Conservation (phyloP, 2,888 invertebrate genomes). For the Perizoma affinitatum region DNA sequence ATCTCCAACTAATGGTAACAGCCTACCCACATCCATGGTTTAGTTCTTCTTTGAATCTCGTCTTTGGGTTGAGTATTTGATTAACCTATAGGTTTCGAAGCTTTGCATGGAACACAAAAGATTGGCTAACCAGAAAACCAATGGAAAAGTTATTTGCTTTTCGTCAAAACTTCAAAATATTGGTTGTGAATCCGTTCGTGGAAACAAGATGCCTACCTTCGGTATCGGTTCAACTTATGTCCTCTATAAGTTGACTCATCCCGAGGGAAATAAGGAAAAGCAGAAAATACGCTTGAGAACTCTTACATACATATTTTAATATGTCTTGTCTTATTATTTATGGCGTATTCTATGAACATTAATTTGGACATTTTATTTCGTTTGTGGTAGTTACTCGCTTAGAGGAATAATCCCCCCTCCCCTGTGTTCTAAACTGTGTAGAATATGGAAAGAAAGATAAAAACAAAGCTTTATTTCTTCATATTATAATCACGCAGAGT, state of each 20-base stretch:
- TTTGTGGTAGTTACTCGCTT: slow-evolving; percentile 30
- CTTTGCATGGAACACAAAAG: no score
- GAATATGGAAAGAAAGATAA: slow-evolving; percentile 8
- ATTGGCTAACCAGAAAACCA: no score
- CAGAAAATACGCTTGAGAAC: slow-evolving; percentile 72
- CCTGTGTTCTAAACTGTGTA: no score
- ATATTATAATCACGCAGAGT: no score
- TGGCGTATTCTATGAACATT: slow-evolving; percentile 53
- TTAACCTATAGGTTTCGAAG: no score
- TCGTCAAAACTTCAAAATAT: slow-evolving; percentile 6
- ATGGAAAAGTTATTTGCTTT: background rate
- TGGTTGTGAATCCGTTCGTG: slow-evolving; percentile 18
- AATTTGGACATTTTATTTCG: slow-evolving; percentile 49
- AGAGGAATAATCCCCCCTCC: no score
- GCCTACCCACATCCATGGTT: no score
- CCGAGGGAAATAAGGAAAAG: slow-evolving; percentile 80
- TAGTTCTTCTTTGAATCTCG: no score
- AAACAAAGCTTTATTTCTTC: background rate
- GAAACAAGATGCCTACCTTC: slow-evolving; percentile 32
- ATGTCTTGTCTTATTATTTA: slow-evolving; percentile 70
- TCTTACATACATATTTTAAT: slow-evolving; percentile 59
- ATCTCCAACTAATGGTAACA: no score
- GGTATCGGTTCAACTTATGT: slow-evolving; percentile 74
- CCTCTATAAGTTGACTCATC: slow-evolving; percentile 76
- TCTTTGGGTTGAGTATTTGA: no score